A percentile compares a stretch with the other conserved stretches of the same genome.
Conservation (phyloP, 2,113 vertebrate genomes). For the Nanger granti region DNA sequence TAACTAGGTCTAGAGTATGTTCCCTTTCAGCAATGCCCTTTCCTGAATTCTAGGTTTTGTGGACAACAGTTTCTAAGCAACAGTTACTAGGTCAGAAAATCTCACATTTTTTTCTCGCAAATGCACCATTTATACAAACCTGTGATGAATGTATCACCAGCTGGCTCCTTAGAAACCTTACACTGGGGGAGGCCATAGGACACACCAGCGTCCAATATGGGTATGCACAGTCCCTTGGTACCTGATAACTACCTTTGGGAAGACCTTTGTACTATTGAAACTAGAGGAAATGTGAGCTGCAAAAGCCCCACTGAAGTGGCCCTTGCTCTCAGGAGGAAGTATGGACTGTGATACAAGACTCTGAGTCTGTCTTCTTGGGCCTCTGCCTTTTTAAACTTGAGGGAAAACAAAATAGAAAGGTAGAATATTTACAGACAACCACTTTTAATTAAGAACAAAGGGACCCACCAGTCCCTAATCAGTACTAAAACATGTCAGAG, state of each 20-base stretch:
- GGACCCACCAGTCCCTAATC: background rate
- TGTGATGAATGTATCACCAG: background rate
- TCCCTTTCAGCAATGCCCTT: background rate
- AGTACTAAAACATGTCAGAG: background rate
- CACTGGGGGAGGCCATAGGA: background rate
- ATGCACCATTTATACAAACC: background rate
- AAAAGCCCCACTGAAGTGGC: background rate
- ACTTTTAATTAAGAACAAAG: background rate
- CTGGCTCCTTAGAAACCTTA: background rate
- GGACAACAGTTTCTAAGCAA: slow-evolving; percentile 17
- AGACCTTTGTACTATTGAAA: background rate
- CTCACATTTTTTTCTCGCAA: background rate
- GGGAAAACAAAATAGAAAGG: background rate
- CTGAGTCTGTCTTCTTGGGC: background rate
- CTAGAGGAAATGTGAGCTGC: rapidly evolving
- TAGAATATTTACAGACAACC: background rate
- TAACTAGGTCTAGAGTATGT: background rate
- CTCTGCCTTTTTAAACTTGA: background rate
- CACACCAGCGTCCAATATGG: background rate
- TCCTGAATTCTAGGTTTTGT: background rate
- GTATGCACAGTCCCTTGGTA: rapidly evolving
- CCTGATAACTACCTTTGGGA: background rate
- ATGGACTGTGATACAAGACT: rapidly evolving
- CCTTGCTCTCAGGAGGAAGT: background rate
- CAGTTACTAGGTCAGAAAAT: background rate